Evolutionary conservation across 2,888 invertebrate genomes (phyloP), one percentile per base, ranked within the genome.

Genomic region (Apomyelois bistriatella): DNA sequence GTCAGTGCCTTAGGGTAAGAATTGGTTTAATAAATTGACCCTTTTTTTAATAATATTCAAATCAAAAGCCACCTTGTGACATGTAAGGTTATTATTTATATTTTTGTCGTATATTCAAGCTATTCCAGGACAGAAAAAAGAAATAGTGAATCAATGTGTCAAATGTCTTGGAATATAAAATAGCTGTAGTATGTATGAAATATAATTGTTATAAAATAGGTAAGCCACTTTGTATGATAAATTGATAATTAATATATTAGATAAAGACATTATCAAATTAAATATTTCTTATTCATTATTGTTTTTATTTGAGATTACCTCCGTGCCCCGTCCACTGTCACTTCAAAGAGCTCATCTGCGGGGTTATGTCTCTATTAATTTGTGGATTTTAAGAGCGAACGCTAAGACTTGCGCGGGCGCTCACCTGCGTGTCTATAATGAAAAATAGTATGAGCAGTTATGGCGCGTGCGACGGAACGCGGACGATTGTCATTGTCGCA

Each of bases 241-340:
- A 60, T 53, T 59, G 56, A 57, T 59, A 55, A 58, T 74, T 76
- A 75, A 74, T 76, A 74, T 77, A 76, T 71, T 82, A 84, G 78
- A 84, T 82, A 82, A 89, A 89, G 86, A 89, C 87, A 89, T 82
- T 79, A 82, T 82, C 70, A 85, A 85, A 86, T 85, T 84, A 85
- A 86, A 72, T 74, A 78, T 77, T 76, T 78, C 76, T 63, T 73
- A 72, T 72, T 66, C 60, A 57, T 58, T 60, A 53, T 55, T 59
- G 55, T 56, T 54, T 48, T 53, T 30, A n/a, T 56, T 52, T n/a
- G n/a, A n/a, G n/a, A n/a, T n/a, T n/a, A n/a, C n/a, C n/a, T n/a
- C n/a, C n/a, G n/a, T n/a, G n/a, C n/a, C n/a, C n/a, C n/a, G n/a
- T n/a, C n/a, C n/a, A n/a, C n/a, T n/a, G n/a, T n/a, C n/a, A n/a